Conservation (phyloP, 2,888 invertebrate genomes). For the Artemia sp. region DNA sequence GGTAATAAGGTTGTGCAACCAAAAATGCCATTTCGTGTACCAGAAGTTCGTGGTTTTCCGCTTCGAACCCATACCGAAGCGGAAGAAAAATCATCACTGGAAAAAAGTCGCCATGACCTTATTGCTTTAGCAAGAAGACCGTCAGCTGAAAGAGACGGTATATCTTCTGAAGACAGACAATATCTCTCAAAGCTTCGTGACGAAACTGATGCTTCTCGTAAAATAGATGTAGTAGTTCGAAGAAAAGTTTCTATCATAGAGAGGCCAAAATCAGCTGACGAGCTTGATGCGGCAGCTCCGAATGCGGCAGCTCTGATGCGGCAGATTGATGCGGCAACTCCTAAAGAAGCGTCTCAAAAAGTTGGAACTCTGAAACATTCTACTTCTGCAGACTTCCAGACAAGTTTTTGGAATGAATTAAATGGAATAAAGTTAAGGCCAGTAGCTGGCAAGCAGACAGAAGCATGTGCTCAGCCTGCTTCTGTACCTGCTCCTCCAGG, state of each 20-base stretch:
- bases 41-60: conserved; percentile 22
- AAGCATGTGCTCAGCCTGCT: not conserved
- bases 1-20: conserved; percentile 17
- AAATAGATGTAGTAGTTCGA: conserved; percentile 10
- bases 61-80: conserved; percentile 11
- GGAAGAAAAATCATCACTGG: not conserved
- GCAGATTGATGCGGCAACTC: not conserved
- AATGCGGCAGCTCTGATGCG: not conserved
- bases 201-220: conserved; percentile 11
- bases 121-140: conserved; percentile 22
- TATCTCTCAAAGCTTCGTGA: not conserved
- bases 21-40: conserved; percentile 20
- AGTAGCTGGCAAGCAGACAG: not conserved
- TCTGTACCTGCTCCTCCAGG: conserved; percentile 15
- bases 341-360: not conserved
- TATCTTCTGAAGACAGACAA: not conserved
- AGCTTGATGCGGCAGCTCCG: conserved; percentile 1
- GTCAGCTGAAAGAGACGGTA: conserved; percentile 19
- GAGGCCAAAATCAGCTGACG: conserved; percentile 10
- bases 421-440: conserved; percentile 1
- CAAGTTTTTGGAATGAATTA: conserved; percentile 4
- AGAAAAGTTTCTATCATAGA: not conserved
- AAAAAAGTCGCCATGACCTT: conserved; percentile 17
- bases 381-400: conserved; percentile 1
- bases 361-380: not conserved